These are phyloP conservation scores for Pseudopipra pipra DNA, from an alignment of 2,113 vertebrate species.

Conservation along the genomic window DNA sequence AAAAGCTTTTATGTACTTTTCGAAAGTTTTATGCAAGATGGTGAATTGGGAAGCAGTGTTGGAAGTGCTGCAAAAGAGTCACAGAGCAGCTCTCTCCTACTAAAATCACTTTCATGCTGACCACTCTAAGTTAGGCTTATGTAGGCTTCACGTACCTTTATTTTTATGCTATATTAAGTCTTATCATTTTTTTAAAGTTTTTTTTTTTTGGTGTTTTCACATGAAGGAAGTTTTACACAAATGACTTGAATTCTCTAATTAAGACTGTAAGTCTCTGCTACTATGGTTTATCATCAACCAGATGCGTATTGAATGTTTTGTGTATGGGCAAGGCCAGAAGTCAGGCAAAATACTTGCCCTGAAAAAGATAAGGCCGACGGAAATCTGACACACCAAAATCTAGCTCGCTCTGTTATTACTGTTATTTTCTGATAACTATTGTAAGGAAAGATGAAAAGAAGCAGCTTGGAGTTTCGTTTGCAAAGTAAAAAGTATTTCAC, in stretches of 20 bases:
- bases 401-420: neutral
- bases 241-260: neutral
- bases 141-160: accelerated
- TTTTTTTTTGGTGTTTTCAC: neutral
- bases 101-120: neutral
- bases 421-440: neutral
- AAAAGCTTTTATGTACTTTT: neutral
- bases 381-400: neutral
- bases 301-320: neutral
- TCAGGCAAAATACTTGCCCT: neutral
- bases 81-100: neutral
- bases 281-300: neutral
- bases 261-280: neutral
- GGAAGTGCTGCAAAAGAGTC: neutral
- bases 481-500: neutral
- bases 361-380: neutral
- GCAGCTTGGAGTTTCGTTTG: neutral
- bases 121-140: neutral
- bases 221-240: neutral
- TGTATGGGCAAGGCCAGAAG: neutral
- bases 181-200: neutral
- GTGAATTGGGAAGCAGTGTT: neutral
- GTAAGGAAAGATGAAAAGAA: neutral
- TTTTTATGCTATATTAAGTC: neutral
- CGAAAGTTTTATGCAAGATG: neutral